phyloP scores from a whole-genome alignment of 2,797 vertebrate species.

The Acanthiza pusilla region DNA sequence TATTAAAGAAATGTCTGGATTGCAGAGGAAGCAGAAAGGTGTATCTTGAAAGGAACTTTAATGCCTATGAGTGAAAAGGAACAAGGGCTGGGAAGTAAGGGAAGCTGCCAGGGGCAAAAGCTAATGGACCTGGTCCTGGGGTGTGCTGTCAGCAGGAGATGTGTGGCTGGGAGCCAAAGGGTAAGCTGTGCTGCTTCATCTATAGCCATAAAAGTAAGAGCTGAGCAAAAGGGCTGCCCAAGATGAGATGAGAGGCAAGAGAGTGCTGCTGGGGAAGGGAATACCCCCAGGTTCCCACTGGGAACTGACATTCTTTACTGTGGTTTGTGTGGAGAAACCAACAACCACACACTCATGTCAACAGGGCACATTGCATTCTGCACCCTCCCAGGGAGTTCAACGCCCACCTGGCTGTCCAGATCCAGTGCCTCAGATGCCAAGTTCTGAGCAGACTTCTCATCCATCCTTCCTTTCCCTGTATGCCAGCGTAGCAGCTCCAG shows the following conservation, averaged over 20 bases:
- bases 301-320: neutral
- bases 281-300: neutral
- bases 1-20: conserved; percentile 49
- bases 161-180: neutral
- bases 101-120: conserved; percentile 26
- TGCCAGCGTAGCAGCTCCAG: neutral
- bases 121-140: conserved; percentile 20
- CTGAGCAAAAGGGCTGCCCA: neutral
- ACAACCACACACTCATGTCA: neutral
- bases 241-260: neutral
- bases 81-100: neutral
- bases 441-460: neutral
- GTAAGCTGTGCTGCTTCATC: neutral
- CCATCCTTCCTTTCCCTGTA: neutral
- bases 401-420: neutral
- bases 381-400: neutral
- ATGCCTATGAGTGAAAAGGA: neutral
- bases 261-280: neutral
- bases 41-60: conserved; percentile 47
- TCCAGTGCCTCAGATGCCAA: neutral
- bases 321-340: neutral
- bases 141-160: neutral
- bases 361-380: fast-evolving
- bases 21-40: conserved; percentile 44
- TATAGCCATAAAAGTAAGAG: neutral